Conservation (phyloP, 2,113 vertebrate species). For the Bungarus multicinctus region DNA sequence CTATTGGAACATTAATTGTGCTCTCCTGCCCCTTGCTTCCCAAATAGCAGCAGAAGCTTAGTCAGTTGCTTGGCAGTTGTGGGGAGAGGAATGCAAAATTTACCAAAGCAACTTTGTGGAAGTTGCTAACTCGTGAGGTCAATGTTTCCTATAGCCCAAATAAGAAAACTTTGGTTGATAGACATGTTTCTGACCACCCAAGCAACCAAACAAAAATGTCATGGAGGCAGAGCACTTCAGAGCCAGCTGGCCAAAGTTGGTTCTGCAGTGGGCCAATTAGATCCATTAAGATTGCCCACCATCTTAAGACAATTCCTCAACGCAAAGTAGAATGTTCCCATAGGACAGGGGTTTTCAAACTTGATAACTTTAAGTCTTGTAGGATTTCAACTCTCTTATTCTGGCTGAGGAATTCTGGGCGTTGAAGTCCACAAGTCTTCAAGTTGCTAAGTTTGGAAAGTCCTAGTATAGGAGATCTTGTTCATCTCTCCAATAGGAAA, state of each 20-base stretch:
- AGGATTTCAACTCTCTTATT: not conserved
- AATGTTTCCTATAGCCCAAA: not conserved
- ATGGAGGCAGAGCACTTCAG: not conserved
- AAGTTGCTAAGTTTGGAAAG: not conserved
- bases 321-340: not conserved
- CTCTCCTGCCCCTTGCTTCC: not conserved
- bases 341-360: not conserved
- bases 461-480: not conserved
- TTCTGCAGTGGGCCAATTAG: not conserved
- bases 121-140: not conserved
- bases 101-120: not conserved
- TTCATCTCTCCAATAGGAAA: not conserved
- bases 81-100: not conserved
- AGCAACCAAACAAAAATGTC: not conserved
- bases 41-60: not conserved
- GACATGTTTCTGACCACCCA: not conserved
- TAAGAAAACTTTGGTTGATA: not conserved
- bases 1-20: not conserved
- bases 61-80: not conserved
- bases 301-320: not conserved
- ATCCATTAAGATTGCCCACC: not conserved
- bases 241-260: not conserved
- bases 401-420: not conserved
- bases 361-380: not conserved
- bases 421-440: not conserved